Conservation (phyloP, 2,888 invertebrate species). For the Epinotia brunnichana region DNA sequence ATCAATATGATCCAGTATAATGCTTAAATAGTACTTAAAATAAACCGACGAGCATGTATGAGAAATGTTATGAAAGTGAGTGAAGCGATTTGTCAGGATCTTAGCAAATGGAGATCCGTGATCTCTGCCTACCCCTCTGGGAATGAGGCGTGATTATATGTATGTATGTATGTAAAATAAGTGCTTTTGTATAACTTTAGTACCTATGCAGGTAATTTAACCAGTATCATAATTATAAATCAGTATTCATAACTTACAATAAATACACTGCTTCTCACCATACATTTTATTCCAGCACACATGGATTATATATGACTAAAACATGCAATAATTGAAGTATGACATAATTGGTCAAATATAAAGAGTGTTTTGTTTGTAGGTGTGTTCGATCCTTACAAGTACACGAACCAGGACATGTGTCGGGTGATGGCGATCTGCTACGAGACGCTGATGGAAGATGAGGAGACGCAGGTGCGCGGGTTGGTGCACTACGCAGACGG, state of each 20-base stretch:
- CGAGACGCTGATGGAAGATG: conserved; percentile 91
- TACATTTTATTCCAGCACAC: conserved; percentile 16
- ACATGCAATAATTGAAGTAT: conserved; percentile 10
- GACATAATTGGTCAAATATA: background rate
- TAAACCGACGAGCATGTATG: too few species aligned
- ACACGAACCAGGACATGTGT: conserved; percentile 90
- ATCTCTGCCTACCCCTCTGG: too few species aligned
- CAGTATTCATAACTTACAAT: conserved; percentile 5
- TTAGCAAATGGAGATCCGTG: too few species aligned
- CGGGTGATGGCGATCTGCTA: conserved; percentile 90
- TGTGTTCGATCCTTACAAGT: conserved; percentile 90
- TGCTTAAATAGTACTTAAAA: too few species aligned
- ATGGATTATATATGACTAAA: conserved; percentile 17
- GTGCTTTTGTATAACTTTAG: background rate
- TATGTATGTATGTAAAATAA: background rate
- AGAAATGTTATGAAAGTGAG: too few species aligned
- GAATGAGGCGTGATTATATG: too few species aligned
- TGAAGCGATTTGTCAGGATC: too few species aligned
- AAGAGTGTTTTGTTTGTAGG: conserved; percentile 71
- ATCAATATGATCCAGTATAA: too few species aligned
- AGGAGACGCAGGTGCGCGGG: conserved; percentile 90
- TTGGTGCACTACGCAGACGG: conserved; percentile 91
- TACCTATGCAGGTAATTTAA: background rate
- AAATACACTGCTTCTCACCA: conserved; percentile 1
- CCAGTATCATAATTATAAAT: background rate